phyloP scores from a whole-genome alignment of 2,888 invertebrate genomes.

The Eupithecia centaureata region DNA sequence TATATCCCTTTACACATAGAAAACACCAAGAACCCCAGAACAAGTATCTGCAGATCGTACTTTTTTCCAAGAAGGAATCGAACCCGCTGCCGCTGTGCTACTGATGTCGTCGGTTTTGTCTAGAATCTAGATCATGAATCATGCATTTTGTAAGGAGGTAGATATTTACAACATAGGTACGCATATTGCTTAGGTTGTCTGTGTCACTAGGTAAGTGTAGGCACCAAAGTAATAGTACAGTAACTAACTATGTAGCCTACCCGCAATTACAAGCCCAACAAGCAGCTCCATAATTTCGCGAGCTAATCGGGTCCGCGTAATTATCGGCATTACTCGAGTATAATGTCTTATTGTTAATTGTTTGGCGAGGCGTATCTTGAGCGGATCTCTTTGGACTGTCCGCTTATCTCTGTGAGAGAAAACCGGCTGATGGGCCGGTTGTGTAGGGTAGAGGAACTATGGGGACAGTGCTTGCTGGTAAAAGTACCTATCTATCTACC shows the following conservation, averaged over 20 bases:
- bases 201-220: neutral
- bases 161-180: neutral
- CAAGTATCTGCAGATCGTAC: too few species aligned
- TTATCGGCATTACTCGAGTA: slow-evolving; percentile 79
- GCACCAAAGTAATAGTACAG: neutral
- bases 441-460: neutral
- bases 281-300: slow-evolving; percentile 67
- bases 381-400: slow-evolving; percentile 81
- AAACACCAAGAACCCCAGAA: too few species aligned
- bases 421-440: slow-evolving; percentile 11
- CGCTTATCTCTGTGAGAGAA: slow-evolving; percentile 64
- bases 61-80: too few species aligned
- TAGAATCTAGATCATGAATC: too few species aligned
- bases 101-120: too few species aligned
- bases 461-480: neutral
- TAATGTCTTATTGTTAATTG: slow-evolving; percentile 85
- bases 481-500: neutral
- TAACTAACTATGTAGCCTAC: slow-evolving; percentile 11
- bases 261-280: slow-evolving; percentile 47
- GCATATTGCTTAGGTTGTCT: neutral
- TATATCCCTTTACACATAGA: too few species aligned
- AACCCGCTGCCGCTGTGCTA: too few species aligned
- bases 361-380: slow-evolving; percentile 70
- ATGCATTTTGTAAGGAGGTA: too few species aligned
- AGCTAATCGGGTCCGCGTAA: slow-evolving; percentile 71